Base-by-base conservation (phyloP, 2,888 invertebrate species). In the Dermolepida albohirtum region DNA sequence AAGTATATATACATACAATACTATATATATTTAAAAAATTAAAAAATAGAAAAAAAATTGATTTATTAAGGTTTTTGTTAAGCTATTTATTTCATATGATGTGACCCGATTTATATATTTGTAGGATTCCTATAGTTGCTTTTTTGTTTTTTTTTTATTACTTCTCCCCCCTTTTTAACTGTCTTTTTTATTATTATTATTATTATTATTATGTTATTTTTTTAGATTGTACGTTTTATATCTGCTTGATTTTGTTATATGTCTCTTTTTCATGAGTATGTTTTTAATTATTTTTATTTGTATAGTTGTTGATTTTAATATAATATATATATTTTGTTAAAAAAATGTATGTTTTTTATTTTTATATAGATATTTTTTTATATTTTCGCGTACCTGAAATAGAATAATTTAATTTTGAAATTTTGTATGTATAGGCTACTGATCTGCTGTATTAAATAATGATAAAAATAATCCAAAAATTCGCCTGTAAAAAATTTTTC, bases 281-380 rank as follows among this genome's bases (percentile, higher is more conserved):
- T 75, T 76, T 74, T 74, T 62, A 67, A 80, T 80, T 80, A 77
- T 79, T 81, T 80, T 81, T 79, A 80, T 80, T 81, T 82, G 81
- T 82, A 82, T 79, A 81, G 78, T 81, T 83, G 83, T 83, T 83
- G 81, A 82, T 78, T 79, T 80, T 87, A 85, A 86, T 87, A 87
- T 86, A 80, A 82, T 82, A 81, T 81, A 34, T 34, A 82, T 87
- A 87, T 87, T 86, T 88, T 88, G 82, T 82, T 82, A 83, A 78
- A 79, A 80, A 77, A 71, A 70, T 71, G 71, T 75, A 77, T 79
- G 79, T 78, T 74, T 73, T 78, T 78, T 78, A 80, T 80, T 74
- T 71, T 78, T 78, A 77, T 77, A 76, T 74, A n/a, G n/a, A 75
- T 71, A 72, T 71, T 78, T 76, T 72, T 75, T 72, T 74, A 17